These are phyloP conservation scores for Nasonia longicornis DNA, from an alignment of 1,140 invertebrate genomes.

Conservation along the genomic window DNA sequence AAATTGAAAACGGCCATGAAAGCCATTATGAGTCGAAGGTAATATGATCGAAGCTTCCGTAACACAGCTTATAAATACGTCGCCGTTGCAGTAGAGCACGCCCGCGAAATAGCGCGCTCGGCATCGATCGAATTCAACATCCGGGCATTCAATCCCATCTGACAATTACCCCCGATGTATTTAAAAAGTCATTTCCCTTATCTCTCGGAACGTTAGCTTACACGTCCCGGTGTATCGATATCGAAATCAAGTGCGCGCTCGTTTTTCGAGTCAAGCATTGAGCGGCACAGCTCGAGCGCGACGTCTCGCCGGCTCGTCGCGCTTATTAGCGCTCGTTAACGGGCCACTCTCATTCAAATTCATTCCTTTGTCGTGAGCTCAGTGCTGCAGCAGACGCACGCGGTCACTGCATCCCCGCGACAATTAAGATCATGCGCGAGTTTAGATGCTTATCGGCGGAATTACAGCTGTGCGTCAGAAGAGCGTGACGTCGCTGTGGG, in stretches of 20 bases:
- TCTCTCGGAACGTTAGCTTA: neutral
- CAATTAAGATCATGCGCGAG: slow-evolving; percentile 47
- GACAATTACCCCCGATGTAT: slow-evolving; percentile 11
- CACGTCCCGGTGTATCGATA: neutral
- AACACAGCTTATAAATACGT: neutral
- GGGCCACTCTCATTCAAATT: slow-evolving; percentile 29
- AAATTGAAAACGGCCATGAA: neutral
- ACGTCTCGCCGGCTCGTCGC: neutral
- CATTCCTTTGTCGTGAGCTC: slow-evolving; percentile 39
- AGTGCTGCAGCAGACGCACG: neutral
- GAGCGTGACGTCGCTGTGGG: slow-evolving; percentile 29
- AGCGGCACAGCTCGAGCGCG: neutral
- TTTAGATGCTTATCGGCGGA: slow-evolving; percentile 46
- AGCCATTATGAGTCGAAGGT: neutral
- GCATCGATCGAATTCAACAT: neutral
- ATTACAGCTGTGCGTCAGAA: slow-evolving; percentile 44
- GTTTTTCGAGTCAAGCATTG: neutral
- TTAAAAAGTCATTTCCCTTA: neutral
- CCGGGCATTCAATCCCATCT: neutral
- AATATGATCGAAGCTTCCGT: neutral
- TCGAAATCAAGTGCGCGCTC: neutral
- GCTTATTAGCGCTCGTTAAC: slow-evolving; percentile 43
- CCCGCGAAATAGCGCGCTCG: neutral
- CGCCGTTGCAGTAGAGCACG: too few species aligned
- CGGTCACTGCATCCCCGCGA: slow-evolving; percentile 27